Base-by-base conservation (phyloP, 2,113 vertebrate species). In the Gadus chalcogrammus region DNA sequence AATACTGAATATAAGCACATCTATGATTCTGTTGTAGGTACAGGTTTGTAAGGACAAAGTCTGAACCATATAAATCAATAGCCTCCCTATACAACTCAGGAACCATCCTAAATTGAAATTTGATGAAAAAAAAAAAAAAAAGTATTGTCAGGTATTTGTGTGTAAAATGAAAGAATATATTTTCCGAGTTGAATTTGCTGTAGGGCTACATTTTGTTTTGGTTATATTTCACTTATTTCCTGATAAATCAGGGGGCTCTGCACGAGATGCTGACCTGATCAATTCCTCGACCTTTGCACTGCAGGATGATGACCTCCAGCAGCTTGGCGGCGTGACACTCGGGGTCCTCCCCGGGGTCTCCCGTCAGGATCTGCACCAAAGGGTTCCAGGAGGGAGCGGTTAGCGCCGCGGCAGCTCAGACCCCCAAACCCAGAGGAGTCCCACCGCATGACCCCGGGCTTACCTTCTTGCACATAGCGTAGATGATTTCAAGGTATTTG, bases 381-480 rank as follows among this genome's bases (percentile, higher is more conserved):
- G 1, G 55, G 55, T 5, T 58, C 5, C 55, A 17, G 15, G n/a
- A 61, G 20, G 59, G 15, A 61, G 22, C 60, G 20, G 8, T 27
- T 27, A 61, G 58, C 20, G 1, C 5, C 20, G 16, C 12, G 20
- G 58, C 17, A 18, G 15, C 20, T 60, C 42, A 13, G 42, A 48
- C 7, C 1, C 8, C 42, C 1, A 59, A 16, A 59, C 15, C n/a
- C 16, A 59, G 16, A 18, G n/a, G n/a, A 17, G 61, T 28, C 27
- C 2, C 17, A 28, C 15, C 5, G 15, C 5, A 16, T 20, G 42
- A 18, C 28, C 28, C 64, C 4, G 2, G 3, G 8, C 87, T 71
- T 90, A 99, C 97, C 95, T 99, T 99, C 90, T 99, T 99, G 89
- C 97, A 99, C 97, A 99, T 99, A 91, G 91, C 97, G 87, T 97